phyloP scores from a whole-genome alignment of 2,113 vertebrate species.

The Poeciliopsis occidentalis region DNA sequence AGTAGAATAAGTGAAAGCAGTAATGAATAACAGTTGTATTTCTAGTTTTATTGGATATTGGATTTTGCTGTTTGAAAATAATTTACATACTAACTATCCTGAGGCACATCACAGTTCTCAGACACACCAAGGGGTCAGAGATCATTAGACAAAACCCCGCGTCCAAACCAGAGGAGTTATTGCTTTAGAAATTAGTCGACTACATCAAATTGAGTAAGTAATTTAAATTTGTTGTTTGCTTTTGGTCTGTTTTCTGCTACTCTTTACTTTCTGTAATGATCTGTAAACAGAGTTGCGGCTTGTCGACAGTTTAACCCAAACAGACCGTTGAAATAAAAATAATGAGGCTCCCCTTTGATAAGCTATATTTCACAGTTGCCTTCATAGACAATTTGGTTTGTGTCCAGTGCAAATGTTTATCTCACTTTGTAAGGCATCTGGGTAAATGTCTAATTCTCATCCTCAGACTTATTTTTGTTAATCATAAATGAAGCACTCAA shows the following conservation, averaged over 20 bases:
- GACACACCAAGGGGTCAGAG: neutral
- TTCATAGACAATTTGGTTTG: constrained; percentile 34
- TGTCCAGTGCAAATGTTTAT: neutral
- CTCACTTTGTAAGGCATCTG: neutral
- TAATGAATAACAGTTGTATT: neutral
- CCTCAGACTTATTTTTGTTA: neutral
- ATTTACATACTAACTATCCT: constrained; percentile 9
- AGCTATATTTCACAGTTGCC: constrained; percentile 32
- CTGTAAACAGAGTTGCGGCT: constrained; percentile 47
- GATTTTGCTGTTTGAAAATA: constrained; percentile 12
- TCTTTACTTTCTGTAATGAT: constrained; percentile 59
- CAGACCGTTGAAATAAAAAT: constrained; percentile 16
- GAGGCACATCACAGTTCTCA: neutral
- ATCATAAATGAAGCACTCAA: neutral
- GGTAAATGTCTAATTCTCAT: neutral
- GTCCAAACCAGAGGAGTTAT: constrained; percentile 18
- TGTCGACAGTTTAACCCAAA: constrained; percentile 63
- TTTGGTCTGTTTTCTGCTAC: constrained; percentile 25
- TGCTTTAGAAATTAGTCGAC: constrained; percentile 29
- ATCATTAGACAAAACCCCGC: constrained; percentile 14
- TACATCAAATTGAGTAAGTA: constrained; percentile 40
- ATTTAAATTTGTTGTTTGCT: constrained; percentile 28
- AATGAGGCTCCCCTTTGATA: constrained; percentile 12
- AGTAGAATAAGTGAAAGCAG: neutral
- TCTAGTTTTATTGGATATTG: constrained; percentile 8